phyloP scores from a whole-genome alignment of 1,140 invertebrate species.

The Chironomus striatipennis region DNA sequence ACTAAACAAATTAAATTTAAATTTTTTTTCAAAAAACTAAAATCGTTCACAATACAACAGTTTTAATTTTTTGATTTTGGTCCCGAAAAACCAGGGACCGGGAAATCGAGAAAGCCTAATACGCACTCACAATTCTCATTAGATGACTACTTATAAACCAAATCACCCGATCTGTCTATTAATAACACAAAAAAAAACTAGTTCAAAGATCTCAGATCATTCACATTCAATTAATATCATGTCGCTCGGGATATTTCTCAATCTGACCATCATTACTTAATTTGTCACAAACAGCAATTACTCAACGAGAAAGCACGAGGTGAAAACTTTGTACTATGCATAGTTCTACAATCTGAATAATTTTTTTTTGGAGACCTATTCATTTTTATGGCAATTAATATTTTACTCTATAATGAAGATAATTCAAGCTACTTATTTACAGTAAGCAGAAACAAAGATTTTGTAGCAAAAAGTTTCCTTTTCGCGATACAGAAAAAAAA shows the following conservation, averaged over 20 bases:
- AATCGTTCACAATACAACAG: too few relatives aligned
- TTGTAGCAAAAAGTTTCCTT: neutral
- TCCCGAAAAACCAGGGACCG: too few relatives aligned
- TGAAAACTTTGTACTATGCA: neutral
- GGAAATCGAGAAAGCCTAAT: too few relatives aligned
- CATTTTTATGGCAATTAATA: neutral
- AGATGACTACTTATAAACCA: too few relatives aligned
- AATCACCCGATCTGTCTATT: too few relatives aligned
- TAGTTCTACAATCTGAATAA: neutral
- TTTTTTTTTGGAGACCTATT: neutral
- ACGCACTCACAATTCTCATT: too few relatives aligned
- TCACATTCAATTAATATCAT: too few relatives aligned
- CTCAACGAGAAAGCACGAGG: conserved; percentile 4
- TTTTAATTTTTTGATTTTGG: too few relatives aligned
- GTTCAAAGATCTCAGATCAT: too few relatives aligned
- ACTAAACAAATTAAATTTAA: too few relatives aligned
- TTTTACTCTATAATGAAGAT: neutral
- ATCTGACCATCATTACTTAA: neutral
- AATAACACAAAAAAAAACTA: too few relatives aligned
- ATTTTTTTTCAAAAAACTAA: too few relatives aligned
- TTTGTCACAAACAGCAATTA: neutral
- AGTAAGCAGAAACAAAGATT: neutral
- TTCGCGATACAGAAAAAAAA: neutral
- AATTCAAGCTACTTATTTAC: neutral
- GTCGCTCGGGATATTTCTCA: neutral